Percentiles rank a stretch among this genome's conserved stretches.
These are phyloP conservation scores for Candoia aspera DNA, from an alignment of 2,113 vertebrate species.

Conservation along the genomic window DNA sequence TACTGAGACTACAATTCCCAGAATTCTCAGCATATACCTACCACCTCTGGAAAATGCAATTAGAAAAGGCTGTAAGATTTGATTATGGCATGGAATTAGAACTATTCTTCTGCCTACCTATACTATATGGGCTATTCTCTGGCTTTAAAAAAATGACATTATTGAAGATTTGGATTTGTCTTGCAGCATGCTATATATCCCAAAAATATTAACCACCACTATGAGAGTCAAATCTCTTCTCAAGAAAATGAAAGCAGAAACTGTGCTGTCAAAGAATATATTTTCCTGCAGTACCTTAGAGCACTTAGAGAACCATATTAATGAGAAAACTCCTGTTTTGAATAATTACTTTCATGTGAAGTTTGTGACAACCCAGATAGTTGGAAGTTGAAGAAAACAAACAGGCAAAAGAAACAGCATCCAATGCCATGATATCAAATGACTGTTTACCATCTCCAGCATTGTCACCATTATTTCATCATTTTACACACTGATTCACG, in stretches of 20 bases:
- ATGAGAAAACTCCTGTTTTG: background rate
- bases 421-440: background rate
- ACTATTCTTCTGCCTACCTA: background rate
- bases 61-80: no score
- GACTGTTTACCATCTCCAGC: background rate
- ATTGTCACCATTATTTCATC: background rate
- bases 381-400: background rate
- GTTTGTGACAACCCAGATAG: background rate
- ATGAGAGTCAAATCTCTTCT: background rate
- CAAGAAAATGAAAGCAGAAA: background rate
- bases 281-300: background rate
- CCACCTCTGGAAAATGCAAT: background rate
- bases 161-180: background rate
- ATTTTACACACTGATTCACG: background rate
- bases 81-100: background rate
- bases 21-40: background rate
- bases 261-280: background rate
- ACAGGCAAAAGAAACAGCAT: background rate
- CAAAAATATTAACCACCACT: background rate
- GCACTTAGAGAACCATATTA: background rate
- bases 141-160: background rate
- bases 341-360: background rate
- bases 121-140: background rate
- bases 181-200: background rate
- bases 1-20: background rate